phyloP scores from a whole-genome alignment of 2,113 vertebrate species.

The Excalfactoria chinensis region DNA sequence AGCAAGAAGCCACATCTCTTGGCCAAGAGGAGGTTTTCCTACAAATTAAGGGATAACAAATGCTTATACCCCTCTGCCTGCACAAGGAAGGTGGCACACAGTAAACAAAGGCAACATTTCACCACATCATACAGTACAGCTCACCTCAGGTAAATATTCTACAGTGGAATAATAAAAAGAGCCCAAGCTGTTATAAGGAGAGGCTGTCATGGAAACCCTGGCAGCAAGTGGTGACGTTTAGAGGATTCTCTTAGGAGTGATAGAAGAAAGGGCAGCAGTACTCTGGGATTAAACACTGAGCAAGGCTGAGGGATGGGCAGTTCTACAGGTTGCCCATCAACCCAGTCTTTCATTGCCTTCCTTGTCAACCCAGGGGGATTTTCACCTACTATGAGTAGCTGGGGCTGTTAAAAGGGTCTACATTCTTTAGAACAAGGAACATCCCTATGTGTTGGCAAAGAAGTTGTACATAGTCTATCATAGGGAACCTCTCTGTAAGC shows the following conservation, averaged over 20 bases:
- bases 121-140: not conserved
- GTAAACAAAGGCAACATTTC: not conserved
- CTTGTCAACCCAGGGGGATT: not conserved
- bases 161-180: not conserved
- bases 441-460: not conserved
- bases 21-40: accelerated
- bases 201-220: conserved; percentile 43
- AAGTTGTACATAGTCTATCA: not conserved
- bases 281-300: not conserved
- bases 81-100: accelerated
- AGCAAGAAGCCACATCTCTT: not conserved
- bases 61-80: not conserved
- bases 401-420: not conserved
- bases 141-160: not conserved
- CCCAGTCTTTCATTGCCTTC: not conserved
- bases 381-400: not conserved
- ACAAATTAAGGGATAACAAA: not conserved
- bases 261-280: not conserved
- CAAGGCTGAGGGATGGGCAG: not conserved
- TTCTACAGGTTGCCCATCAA: not conserved
- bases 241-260: not conserved
- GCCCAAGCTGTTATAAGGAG: accelerated
- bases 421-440: not conserved
- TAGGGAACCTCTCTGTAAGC: accelerated
- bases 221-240: not conserved